Percentiles rank a stretch among this genome's conserved stretches.
Conservation (phyloP, 2,888 invertebrate genomes). For the Tetragnatha montana region DNA sequence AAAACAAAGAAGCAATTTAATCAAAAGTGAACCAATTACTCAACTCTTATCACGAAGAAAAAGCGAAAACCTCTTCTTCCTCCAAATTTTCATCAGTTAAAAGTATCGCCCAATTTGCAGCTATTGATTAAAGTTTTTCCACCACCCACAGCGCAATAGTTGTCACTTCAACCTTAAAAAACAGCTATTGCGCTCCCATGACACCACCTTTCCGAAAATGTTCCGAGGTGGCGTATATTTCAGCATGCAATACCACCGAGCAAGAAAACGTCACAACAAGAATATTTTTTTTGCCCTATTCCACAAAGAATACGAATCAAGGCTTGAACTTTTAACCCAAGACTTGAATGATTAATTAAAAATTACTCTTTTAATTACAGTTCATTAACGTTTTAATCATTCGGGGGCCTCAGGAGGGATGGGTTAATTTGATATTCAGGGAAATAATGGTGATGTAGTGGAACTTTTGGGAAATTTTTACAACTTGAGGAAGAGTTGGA, state of each 20-base stretch:
- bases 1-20: not conserved
- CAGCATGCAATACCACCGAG: not conserved
- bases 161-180: not conserved
- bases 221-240: not conserved
- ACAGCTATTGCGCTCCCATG: not conserved
- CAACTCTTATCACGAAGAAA: not conserved
- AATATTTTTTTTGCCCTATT: not conserved
- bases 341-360: not conserved
- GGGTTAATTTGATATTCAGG: not conserved
- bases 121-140: not conserved
- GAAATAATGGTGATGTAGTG: not conserved
- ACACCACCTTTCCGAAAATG: not conserved
- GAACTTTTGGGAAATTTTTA: not conserved
- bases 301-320: not conserved
- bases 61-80: not conserved
- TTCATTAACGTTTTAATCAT: not conserved
- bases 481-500: not conserved
- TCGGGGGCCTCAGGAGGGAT: not conserved
- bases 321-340: not conserved
- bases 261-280: not conserved
- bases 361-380: not conserved
- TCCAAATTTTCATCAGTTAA: not conserved
- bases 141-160: not conserved
- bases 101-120: not conserved
- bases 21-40: not conserved